A percentile compares a stretch with the other conserved stretches of the same genome.
Evolutionary conservation across 2,888 invertebrate genomes (phyloP).

Genomic region (Latrodectus hesperus): DNA sequence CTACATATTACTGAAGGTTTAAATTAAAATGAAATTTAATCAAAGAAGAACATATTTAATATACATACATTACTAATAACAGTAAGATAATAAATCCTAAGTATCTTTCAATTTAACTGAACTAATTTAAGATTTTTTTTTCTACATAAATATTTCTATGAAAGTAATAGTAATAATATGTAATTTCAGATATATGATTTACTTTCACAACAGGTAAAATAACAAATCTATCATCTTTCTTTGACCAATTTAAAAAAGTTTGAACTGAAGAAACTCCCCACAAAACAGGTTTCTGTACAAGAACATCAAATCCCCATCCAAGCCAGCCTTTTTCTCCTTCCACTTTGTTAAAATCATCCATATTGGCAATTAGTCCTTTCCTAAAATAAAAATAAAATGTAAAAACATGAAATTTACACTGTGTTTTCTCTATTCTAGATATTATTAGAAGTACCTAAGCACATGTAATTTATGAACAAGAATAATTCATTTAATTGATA

Average conservation of each 20-base stretch:
- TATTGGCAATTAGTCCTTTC: slow-evolving; percentile 23
- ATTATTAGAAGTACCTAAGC: neutral
- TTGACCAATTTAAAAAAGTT: slow-evolving; percentile 28
- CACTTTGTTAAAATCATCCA: slow-evolving; percentile 36
- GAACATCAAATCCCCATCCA: slow-evolving; percentile 57
- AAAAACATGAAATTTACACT: neutral
- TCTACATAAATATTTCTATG: no score
- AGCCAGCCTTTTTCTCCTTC: slow-evolving; percentile 54
- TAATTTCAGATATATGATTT: neutral
- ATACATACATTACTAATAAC: no score
- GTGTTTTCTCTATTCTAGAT: neutral
- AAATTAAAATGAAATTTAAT: no score
- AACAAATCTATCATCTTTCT: slow-evolving; percentile 37
- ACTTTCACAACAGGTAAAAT: slow-evolving; percentile 51
- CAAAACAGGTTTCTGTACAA: slow-evolving; percentile 60
- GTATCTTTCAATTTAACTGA: no score
- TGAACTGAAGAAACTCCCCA: slow-evolving; percentile 66
- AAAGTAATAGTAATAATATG: neutral
- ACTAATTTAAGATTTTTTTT: no score
- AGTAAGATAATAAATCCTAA: no score
- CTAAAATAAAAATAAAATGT: slow-evolving; percentile 20
- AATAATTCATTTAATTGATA: no score
- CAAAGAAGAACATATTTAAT: no score
- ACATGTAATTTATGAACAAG: neutral
- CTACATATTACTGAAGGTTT: no score